These are phyloP conservation scores for Nothocercus julius DNA, from an alignment of 2,113 vertebrate species.

Conservation along the genomic window DNA sequence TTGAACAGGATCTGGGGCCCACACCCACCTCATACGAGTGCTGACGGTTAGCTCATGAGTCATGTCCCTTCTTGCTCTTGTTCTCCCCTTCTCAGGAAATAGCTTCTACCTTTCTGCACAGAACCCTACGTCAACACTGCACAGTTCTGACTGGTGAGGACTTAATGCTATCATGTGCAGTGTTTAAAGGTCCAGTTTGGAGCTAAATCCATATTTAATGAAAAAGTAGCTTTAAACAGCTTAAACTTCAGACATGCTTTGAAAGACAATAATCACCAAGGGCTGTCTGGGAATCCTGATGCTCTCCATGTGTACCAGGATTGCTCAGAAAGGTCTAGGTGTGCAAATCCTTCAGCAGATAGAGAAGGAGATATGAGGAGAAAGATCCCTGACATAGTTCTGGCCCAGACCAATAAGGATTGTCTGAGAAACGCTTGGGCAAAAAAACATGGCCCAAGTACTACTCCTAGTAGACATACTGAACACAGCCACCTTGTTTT, in stretches of 20 bases:
- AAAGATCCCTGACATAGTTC: too few species aligned
- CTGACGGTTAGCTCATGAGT: background rate
- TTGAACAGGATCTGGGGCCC: background rate
- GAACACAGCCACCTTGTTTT: background rate
- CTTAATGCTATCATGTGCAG: background rate
- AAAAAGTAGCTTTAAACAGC: background rate
- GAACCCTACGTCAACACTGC: background rate
- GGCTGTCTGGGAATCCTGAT: background rate
- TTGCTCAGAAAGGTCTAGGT: too few species aligned
- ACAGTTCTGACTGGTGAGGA: background rate
- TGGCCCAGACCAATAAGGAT: background rate
- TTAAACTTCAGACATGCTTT: background rate
- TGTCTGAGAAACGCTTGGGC: background rate
- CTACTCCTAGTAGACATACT: too few species aligned
- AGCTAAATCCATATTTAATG: background rate
- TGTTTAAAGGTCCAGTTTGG: background rate
- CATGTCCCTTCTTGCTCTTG: background rate
- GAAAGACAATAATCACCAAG: background rate
- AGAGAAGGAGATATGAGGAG: too few species aligned
- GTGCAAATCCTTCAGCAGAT: too few species aligned
- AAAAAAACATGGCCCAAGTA: background rate
- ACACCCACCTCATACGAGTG: background rate
- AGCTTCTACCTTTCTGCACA: fast-evolving
- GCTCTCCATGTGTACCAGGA: too few species aligned
- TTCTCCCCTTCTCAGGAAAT: background rate